These are phyloP conservation scores for Eolophus roseicapilla DNA, from an alignment of 2,113 vertebrate species.

Conservation along the genomic window DNA sequence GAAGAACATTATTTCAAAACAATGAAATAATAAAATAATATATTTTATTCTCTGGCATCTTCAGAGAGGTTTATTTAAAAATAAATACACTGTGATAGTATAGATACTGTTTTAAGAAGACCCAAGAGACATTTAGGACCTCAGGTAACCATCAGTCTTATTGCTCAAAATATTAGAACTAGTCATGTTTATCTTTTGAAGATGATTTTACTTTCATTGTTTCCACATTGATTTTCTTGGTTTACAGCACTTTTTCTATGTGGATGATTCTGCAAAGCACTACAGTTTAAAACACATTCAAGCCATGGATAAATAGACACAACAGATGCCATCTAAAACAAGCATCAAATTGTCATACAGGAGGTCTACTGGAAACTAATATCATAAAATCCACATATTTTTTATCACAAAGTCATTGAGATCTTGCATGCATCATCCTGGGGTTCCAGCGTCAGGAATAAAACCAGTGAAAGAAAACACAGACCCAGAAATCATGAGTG, in stretches of 20 bases:
- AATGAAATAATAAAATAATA: background rate
- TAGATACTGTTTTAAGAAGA: background rate
- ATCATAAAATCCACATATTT: background rate
- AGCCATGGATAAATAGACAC: background rate
- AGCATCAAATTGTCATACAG: background rate
- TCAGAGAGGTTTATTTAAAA: background rate
- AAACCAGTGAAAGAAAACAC: background rate
- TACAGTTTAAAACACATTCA: background rate
- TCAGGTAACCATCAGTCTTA: background rate
- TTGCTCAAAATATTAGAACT: background rate
- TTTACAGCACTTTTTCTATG: background rate
- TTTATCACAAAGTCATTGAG: background rate
- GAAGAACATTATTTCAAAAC: background rate
- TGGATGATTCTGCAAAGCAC: background rate
- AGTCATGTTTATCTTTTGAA: background rate
- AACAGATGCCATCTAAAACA: background rate
- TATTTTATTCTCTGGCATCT: background rate
- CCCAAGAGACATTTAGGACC: background rate
- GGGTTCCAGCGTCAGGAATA: background rate
- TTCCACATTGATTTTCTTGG: background rate
- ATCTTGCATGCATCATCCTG: background rate
- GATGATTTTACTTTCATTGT: background rate
- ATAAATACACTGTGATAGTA: background rate
- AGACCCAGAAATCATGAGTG: background rate
- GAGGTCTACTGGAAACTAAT: background rate